phyloP scores from a whole-genome alignment of 2,888 invertebrate genomes.

The Buathra laborator region DNA sequence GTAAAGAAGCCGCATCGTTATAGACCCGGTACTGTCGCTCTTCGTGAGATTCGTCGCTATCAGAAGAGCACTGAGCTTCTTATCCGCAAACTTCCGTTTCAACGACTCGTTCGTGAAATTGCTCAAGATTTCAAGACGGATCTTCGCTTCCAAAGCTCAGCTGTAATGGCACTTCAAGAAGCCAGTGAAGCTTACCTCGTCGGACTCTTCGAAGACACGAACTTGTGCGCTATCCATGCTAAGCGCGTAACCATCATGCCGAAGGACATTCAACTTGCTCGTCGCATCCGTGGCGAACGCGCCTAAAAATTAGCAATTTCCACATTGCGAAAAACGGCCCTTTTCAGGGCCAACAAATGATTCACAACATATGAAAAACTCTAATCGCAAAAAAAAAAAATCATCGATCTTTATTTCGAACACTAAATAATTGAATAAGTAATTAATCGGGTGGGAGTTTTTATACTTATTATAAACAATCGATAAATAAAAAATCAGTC shows the following conservation, averaged over 20 bases:
- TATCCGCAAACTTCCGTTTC: conserved; percentile 91
- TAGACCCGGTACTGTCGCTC: conserved; percentile 90
- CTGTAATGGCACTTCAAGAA: conserved; percentile 89
- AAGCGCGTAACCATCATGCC: conserved; percentile 89
- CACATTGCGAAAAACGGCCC: conserved; percentile 63
- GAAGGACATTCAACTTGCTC: conserved; percentile 90
- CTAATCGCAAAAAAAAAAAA: background rate
- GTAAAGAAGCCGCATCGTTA: conserved; percentile 91
- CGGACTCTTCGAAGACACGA: conserved; percentile 91
- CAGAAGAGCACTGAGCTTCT: conserved; percentile 91
- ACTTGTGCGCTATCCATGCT: conserved; percentile 92
- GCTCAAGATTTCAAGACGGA: conserved; percentile 92
- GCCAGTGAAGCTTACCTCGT: conserved; percentile 89
- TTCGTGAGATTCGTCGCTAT: conserved; percentile 90
- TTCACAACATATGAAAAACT: conserved; percentile 20
- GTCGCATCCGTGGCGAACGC: conserved; percentile 95
- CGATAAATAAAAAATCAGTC: background rate
- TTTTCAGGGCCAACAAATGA: conserved; percentile 74
- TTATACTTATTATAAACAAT: too few species aligned
- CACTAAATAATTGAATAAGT: too few species aligned
- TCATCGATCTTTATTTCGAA: background rate
- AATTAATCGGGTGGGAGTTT: too few species aligned
- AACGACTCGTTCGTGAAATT: conserved; percentile 90
- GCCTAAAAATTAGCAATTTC: conserved; percentile 84
- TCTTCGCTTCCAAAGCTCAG: conserved; percentile 90